Percentiles rank a stretch among this genome's conserved stretches.
These are phyloP conservation scores for Mixornis gularis DNA, from an alignment of 2,113 vertebrate genomes.

Conservation along the genomic window DNA sequence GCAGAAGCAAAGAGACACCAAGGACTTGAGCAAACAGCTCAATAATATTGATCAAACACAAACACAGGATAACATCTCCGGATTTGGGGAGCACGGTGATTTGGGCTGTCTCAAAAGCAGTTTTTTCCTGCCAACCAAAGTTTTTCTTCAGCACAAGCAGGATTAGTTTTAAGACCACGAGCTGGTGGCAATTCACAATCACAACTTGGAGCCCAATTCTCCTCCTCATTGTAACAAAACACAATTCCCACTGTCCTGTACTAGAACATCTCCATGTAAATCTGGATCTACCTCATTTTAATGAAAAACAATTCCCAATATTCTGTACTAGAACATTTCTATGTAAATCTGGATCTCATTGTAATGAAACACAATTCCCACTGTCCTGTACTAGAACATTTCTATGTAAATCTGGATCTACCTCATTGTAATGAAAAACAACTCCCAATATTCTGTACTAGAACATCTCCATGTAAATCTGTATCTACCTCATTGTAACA, in stretches of 20 bases:
- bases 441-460: no score
- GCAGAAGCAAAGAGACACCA: not conserved
- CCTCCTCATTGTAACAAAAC: fast-evolving
- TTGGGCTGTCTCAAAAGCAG: not conserved
- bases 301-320: no score
- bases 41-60: not conserved
- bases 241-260: not conserved
- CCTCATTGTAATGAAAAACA: no score
- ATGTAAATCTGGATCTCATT: no score
- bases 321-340: no score
- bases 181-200: not conserved
- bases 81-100: not conserved
- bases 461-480: no score
- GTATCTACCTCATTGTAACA: no score
- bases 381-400: no score
- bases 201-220: not conserved
- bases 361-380: no score
- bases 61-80: not conserved
- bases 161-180: not conserved
- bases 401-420: no score
- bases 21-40: not conserved
- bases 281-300: no score
- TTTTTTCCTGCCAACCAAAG: not conserved
- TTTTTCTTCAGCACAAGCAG: not conserved
- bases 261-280: not conserved